Evolutionary conservation across 2,113 vertebrate genomes (phyloP), one percentile per base, ranked within the genome.

Genomic region (Montifringilla adamsi): DNA sequence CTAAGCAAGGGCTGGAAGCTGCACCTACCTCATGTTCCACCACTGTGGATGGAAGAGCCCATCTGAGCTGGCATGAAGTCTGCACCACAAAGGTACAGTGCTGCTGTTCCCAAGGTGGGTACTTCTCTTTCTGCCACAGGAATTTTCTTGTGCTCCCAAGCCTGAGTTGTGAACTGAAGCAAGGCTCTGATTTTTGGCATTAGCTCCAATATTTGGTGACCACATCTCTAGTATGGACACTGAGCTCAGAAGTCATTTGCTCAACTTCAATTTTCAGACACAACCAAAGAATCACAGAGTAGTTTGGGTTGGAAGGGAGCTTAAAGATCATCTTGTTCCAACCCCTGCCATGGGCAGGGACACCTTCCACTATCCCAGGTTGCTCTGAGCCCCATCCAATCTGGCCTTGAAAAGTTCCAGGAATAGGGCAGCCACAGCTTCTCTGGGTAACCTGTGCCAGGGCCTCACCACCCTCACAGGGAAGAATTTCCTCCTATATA

Each of bases 331-430:
- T 53, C 33, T 30, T 0, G 6, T 53, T n/a, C 28, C 62, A 50
- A 6, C 5, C 33, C 4, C 11, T 60, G 46, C 39, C n/a, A 35
- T 6, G 20, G 11, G 2, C 24, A 53, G 46, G 39, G 47, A 47
- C 78, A 60, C 24, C 10, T 68, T 27, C 70, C 55, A 82, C n/a
- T 12, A 9, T 0, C 4, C 30, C n/a, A 75, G 11, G 3, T 3
- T 60, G 19, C 60, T 52, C 69, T 0, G 0, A 89, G 33, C 28
- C 46, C 46, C 5, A 10, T n/a, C 28, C 27, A 67, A 1, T 8
- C 19, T 52, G 39, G 28, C 28, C 52, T 67, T 2, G 37, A 1
- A n/a, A 15, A 59, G 13, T 59, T 0, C 15, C 52, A 82, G 52
- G 23, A 44, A 52, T 59, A 44, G 27, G 33, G 37, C 33, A 81